phyloP scores from a whole-genome alignment of 2,113 vertebrate species.

The Podarcis raffonei region DNA sequence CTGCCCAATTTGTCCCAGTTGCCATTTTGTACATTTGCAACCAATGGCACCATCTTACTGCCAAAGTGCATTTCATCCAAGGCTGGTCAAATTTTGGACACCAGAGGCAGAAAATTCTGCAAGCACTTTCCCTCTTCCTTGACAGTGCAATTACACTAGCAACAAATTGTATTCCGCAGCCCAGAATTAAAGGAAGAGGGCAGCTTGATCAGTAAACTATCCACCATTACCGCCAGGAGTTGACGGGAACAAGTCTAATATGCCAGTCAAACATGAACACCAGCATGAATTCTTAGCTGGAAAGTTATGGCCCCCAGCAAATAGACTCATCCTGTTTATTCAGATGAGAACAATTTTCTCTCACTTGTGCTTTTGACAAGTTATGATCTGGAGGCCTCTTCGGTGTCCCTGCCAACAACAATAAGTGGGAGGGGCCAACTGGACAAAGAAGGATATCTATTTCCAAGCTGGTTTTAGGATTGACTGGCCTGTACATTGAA shows the following conservation, averaged over 20 bases:
- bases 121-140: no score
- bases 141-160: no score
- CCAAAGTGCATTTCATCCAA: no score
- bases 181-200: not conserved
- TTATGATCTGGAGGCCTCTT: constrained; percentile 42
- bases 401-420: constrained; percentile 67
- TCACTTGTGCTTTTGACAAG: constrained; percentile 62
- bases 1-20: no score
- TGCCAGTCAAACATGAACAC: constrained; percentile 1
- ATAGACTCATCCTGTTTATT: constrained; percentile 60
- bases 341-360: constrained; percentile 78
- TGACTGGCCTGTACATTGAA: not conserved
- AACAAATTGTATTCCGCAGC: no score
- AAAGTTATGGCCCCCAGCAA: constrained; percentile 56
- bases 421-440: constrained; percentile 44
- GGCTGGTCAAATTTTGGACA: no score
- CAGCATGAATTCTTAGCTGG: constrained; percentile 29
- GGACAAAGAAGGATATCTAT: not conserved
- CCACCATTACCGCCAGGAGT: not conserved
- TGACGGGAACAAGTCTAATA: not conserved
- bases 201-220: not conserved
- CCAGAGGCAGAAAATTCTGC: no score
- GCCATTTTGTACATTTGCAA: no score
- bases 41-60: no score
- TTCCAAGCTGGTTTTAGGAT: constrained; percentile 46